A percentile compares a stretch with the other conserved stretches of the same genome.
Evolutionary conservation across 2,888 invertebrate species (phyloP).

Genomic region (Idaea dimidiata): DNA sequence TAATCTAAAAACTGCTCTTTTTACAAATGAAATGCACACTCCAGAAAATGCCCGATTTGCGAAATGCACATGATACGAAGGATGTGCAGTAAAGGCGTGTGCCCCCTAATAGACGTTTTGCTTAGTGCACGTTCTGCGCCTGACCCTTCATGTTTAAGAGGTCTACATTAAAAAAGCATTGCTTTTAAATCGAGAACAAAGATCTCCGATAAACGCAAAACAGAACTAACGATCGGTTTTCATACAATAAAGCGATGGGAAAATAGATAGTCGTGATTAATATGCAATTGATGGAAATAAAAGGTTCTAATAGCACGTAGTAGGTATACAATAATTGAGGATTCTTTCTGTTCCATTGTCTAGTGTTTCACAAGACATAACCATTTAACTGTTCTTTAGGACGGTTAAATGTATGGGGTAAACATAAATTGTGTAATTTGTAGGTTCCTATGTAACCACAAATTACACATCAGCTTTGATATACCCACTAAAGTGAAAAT

Average conservation of each 20-base stretch:
- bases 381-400: background rate
- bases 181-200: constrained; percentile 12
- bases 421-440: background rate
- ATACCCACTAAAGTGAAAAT: no score
- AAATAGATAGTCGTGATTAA: constrained; percentile 2
- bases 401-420: background rate
- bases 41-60: no score
- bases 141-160: no score
- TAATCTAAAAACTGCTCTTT: no score
- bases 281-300: constrained; percentile 6
- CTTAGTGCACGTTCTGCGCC: no score
- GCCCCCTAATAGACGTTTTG: no score
- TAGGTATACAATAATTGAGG: background rate
- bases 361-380: background rate
- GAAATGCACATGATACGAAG: no score
- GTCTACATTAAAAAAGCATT: background rate
- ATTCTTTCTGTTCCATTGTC: background rate
- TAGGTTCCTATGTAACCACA: background rate
- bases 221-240: constrained; percentile 2
- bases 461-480: no score
- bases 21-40: no score
- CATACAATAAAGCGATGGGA: constrained; percentile 9
- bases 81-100: no score
- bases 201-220: constrained; percentile 15
- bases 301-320: background rate